Evolutionary conservation across 2,888 invertebrate species (phyloP), one percentile per base, ranked within the genome.

Genomic region (Pegoplata infirma): DNA sequence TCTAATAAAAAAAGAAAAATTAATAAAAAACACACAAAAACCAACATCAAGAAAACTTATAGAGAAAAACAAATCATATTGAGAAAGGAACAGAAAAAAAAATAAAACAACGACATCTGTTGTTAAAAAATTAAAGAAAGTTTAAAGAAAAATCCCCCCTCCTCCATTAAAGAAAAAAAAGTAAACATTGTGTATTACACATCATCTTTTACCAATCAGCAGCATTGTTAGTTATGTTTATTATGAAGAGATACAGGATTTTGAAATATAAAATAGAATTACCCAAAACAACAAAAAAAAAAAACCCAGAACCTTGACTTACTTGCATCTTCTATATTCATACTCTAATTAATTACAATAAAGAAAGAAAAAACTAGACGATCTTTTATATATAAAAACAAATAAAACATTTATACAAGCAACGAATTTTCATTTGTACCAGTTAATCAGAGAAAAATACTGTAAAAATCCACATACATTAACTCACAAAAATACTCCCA

Each of bases 1-100:
- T 47, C 8, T 61, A 73, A 75, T 67, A 75, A 79, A 78, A 77
- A 79, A 79, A 75, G 71, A 79, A 79, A 79, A 71, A 71, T 71
- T 63, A 79, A 71, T 61, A 71, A 78, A 79, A 71, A 75, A 32
- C 59, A 66, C 69, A 59, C 74, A 59, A 74, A 61, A 72, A 64
- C 44, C 63, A 16, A 68, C 63, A 77, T 17, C 36, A 73, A 67
- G 56, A 68, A 73, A 2, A 47, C 14, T 40, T n/a, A 46, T 78
- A 74, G 58, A 74, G 40, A 71, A 66, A 75, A 78, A 61, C 17
- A 46, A 66, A 55, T 32, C 23, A 61, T 66, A 79, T 67, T 71
- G 56, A 63, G 61, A 67, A 73, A 64, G 12, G 12, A 67, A 69
- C n/a, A n/a, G n/a, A n/a, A n/a, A n/a, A n/a, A n/a, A n/a, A 44